Conservation (phyloP, 2,113 vertebrate genomes). For the Mastomys coucha region DNA sequence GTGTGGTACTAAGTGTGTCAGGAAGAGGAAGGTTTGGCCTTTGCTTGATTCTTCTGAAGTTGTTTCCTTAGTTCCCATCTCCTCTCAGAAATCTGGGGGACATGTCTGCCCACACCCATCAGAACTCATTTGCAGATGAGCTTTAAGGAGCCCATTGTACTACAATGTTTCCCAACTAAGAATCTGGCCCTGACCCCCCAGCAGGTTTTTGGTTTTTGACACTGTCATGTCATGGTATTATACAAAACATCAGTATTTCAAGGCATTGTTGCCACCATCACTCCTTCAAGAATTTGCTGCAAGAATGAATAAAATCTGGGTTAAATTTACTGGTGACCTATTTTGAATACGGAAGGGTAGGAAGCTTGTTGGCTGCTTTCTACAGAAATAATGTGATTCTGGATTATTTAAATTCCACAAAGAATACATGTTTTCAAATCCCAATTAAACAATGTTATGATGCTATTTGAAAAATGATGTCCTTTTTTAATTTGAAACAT, state of each 20-base stretch:
- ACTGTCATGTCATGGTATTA: conserved; percentile 85
- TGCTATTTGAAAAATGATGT: background rate
- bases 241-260: conserved; percentile 42
- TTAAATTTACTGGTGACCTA: conserved; percentile 89
- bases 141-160: conserved; percentile 87
- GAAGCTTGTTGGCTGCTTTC: conserved; percentile 68
- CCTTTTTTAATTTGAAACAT: background rate
- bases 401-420: conserved; percentile 53
- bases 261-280: conserved; percentile 37
- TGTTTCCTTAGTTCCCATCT: background rate
- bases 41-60: background rate
- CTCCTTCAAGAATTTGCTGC: conserved; percentile 80
- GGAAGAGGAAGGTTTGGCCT: fast-evolving
- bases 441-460: background rate
- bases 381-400: conserved; percentile 76
- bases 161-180: conserved; percentile 92
- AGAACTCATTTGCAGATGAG: conserved; percentile 88
- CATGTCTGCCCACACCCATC: conserved; percentile 63
- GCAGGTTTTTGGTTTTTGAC: conserved; percentile 90
- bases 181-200: conserved; percentile 87
- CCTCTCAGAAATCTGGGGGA: background rate
- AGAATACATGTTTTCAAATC: background rate
- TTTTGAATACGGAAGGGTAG: conserved; percentile 66
- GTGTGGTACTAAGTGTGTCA: background rate
- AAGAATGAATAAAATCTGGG: conserved; percentile 88